These are phyloP conservation scores for Anadara kagoshimensis DNA, from an alignment of 1,140 invertebrate genomes.

Conservation along the genomic window DNA sequence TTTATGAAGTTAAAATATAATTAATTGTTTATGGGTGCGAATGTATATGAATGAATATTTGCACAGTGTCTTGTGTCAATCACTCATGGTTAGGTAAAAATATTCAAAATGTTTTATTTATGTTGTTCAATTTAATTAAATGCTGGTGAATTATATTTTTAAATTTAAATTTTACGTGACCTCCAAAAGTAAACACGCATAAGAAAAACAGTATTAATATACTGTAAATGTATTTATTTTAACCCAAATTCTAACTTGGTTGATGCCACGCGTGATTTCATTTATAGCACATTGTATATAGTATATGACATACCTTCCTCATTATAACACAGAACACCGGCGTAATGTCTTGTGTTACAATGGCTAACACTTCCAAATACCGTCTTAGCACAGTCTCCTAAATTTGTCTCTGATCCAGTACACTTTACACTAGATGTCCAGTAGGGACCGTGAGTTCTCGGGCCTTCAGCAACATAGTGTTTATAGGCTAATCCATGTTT, in stretches of 20 bases:
- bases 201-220: too few species aligned
- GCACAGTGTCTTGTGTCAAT: too few species aligned
- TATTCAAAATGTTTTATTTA: too few species aligned
- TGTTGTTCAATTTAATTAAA: too few species aligned
- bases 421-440: conserved; percentile 47
- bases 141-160: too few species aligned
- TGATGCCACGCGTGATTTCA: too few species aligned
- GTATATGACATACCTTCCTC: conserved; percentile 24
- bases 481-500: conserved; percentile 35
- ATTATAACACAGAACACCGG: conserved; percentile 45
- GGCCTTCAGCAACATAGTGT: conserved; percentile 12
- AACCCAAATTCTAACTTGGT: too few species aligned
- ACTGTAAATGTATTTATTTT: too few species aligned
- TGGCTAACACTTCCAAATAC: conserved; percentile 19
- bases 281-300: too few species aligned
- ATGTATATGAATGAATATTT: too few species aligned
- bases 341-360: conserved; percentile 36
- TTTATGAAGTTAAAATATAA: too few species aligned
- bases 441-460: conserved; percentile 23
- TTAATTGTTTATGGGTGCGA: too few species aligned
- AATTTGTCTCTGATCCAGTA: conserved; percentile 38
- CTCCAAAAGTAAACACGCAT: neutral
- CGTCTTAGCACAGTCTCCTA: conserved; percentile 30
- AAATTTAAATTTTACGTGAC: neutral
- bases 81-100: neutral